These are phyloP conservation scores for Amblyjoppa fuscipennis DNA, from an alignment of 2,888 invertebrate species.

Conservation along the genomic window DNA sequence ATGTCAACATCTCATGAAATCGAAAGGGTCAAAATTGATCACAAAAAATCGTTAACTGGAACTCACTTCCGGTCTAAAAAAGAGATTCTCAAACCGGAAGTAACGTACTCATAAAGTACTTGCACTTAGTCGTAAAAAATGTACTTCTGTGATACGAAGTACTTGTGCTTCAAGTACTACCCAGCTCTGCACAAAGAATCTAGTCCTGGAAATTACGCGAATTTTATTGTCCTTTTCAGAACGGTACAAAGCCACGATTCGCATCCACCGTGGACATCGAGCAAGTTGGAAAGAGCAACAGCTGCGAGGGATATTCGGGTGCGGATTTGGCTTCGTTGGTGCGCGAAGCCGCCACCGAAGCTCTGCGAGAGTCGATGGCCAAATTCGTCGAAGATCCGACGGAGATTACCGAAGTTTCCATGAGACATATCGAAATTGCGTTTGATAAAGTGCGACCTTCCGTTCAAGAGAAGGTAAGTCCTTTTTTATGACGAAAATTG, in stretches of 20 bases:
- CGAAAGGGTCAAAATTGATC: no score
- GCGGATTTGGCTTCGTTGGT: slow-evolving; percentile 97
- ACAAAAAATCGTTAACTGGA: no score
- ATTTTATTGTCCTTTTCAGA: slow-evolving; percentile 85
- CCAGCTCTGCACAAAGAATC: not conserved
- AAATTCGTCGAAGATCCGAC: slow-evolving; percentile 83
- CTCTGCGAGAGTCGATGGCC: slow-evolving; percentile 92
- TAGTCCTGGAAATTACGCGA: not conserved
- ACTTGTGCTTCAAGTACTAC: no score
- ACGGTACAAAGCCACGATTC: slow-evolving; percentile 92
- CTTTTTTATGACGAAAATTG: not conserved
- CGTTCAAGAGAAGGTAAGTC: slow-evolving; percentile 90
- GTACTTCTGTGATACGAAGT: no score
- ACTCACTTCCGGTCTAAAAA: no score
- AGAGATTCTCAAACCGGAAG: no score
- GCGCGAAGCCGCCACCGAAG: slow-evolving; percentile 93
- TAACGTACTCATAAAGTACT: no score
- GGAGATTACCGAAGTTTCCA: slow-evolving; percentile 85
- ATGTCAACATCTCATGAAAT: no score
- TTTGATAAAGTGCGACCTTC: slow-evolving; percentile 94
- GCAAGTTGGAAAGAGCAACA: slow-evolving; percentile 89
- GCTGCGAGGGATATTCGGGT: slow-evolving; percentile 94
- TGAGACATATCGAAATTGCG: slow-evolving; percentile 92
- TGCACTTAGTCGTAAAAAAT: no score
- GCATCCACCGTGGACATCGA: slow-evolving; percentile 92